Conservation (phyloP, 2,113 vertebrate species). For the Gallinago jamesoni region DNA sequence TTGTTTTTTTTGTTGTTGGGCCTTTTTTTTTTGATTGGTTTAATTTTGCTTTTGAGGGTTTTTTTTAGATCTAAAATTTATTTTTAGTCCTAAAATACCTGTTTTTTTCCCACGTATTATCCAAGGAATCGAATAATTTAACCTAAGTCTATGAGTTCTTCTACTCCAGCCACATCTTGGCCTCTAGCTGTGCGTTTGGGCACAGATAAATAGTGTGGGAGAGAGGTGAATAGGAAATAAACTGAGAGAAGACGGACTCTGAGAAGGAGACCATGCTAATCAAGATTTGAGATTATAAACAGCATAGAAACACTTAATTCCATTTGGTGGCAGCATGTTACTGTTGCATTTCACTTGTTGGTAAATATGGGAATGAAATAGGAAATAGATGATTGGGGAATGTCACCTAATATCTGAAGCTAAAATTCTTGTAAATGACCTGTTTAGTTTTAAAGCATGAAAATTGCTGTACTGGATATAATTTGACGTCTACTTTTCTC, state of each 20-base stretch:
- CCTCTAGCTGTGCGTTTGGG: not conserved
- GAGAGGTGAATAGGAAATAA: not conserved
- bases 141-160: not conserved
- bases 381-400: not conserved
- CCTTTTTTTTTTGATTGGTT: not conserved
- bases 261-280: not conserved
- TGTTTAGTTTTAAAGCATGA: not conserved
- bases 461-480: not conserved
- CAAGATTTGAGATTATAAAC: not conserved
- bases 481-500: not conserved
- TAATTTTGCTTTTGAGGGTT: accelerated
- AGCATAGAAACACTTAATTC: not conserved
- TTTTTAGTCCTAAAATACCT: not conserved
- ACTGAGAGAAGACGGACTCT: not conserved
- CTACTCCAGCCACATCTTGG: not conserved
- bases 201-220: not conserved
- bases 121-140: not conserved
- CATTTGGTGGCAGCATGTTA: not conserved
- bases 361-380: not conserved
- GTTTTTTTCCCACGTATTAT: not conserved
- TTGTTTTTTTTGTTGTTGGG: not conserved
- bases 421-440: not conserved
- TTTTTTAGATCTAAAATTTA: no score
- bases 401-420: not conserved
- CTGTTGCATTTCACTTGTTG: not conserved